phyloP scores from a whole-genome alignment of 2,113 vertebrate species.

The Hirundichthys speculiger region DNA sequence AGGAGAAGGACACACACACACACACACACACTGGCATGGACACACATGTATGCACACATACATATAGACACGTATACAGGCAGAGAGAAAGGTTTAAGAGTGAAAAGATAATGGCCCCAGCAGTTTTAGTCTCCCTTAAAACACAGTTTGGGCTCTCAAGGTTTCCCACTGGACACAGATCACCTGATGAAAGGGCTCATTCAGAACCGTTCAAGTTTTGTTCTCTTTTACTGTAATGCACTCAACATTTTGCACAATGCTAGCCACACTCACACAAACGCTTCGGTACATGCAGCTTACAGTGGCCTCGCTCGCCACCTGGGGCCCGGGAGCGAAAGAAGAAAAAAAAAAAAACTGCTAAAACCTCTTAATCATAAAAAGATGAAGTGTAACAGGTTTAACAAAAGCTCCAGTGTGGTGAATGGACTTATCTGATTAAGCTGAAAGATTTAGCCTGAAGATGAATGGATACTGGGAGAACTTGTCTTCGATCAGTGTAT shows the following conservation, averaged over 20 bases:
- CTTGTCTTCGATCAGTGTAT: constrained; percentile 25
- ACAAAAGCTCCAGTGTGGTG: constrained; percentile 54
- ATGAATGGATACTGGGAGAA: constrained; percentile 53
- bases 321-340: constrained; percentile 29
- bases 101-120: constrained; percentile 83
- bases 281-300: constrained; percentile 31
- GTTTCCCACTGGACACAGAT: constrained; percentile 72
- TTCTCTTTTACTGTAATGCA: constrained; percentile 68
- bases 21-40: constrained; percentile 54
- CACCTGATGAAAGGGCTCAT: constrained; percentile 75
- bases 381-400: constrained; percentile 56
- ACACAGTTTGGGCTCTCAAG: constrained; percentile 79
- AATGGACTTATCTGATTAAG: constrained; percentile 64
- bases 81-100: constrained; percentile 76
- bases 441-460: constrained; percentile 58
- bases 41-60: constrained; percentile 71
- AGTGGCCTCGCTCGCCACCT: constrained; percentile 53
- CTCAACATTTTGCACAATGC: constrained; percentile 59
- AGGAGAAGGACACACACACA: constrained; percentile 71
- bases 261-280: constrained; percentile 22
- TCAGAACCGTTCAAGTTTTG: constrained; percentile 73
- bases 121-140: constrained; percentile 83
- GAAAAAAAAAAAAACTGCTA: constrained; percentile 11
- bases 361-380: constrained; percentile 69
- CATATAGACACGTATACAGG: constrained; percentile 72